Evolutionary conservation across 2,113 vertebrate species (phyloP).

Genomic region (Morone chrysops): DNA sequence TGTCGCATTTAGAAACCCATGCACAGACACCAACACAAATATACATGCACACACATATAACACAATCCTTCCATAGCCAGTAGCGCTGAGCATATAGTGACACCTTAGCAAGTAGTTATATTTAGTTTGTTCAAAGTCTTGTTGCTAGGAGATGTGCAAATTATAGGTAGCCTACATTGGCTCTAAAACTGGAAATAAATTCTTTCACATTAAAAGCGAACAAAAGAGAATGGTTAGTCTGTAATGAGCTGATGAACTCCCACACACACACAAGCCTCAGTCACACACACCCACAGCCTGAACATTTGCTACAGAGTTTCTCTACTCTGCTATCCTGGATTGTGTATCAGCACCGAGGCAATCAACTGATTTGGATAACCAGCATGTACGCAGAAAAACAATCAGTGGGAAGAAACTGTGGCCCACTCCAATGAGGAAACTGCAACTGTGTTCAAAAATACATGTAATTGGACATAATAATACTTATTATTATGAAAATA

Average conservation of each 20-base stretch:
- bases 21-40: conserved; percentile 1
- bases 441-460: not conserved
- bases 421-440: not conserved
- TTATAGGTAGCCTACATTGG: conserved; percentile 75
- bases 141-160: conserved; percentile 86
- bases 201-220: conserved; percentile 70
- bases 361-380: conserved; percentile 34
- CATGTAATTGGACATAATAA: not conserved
- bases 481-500: not conserved
- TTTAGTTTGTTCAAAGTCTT: conserved; percentile 82
- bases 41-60: not conserved
- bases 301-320: conserved; percentile 40
- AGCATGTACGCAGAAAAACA: not conserved
- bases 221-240: conserved; percentile 63
- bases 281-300: conserved; percentile 55
- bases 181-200: conserved; percentile 74
- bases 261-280: conserved; percentile 42
- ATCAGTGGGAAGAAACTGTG: conserved; percentile 5
- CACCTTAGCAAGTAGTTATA: conserved; percentile 78
- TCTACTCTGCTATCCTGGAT: conserved; percentile 26
- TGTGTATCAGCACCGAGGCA: conserved; percentile 22
- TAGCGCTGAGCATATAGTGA: conserved; percentile 52
- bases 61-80: conserved; percentile 38
- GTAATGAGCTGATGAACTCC: conserved; percentile 70
- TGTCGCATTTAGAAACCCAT: conserved; percentile 2